phyloP scores from a whole-genome alignment of 1,140 invertebrate genomes.

The Lutraria rhynchaena region DNA sequence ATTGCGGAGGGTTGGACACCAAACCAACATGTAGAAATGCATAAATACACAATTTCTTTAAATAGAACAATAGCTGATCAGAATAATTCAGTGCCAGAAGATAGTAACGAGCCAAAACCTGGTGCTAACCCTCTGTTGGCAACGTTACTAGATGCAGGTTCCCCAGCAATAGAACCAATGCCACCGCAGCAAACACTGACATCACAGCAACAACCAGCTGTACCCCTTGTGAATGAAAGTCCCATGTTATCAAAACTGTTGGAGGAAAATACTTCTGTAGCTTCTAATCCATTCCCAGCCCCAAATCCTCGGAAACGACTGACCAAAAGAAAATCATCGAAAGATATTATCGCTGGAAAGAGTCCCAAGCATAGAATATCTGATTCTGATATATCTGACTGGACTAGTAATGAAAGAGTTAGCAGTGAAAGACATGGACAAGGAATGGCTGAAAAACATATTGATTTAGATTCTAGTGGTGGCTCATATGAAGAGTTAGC shows the following conservation, averaged over 20 bases:
- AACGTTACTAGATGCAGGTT: constrained; percentile 76
- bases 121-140: constrained; percentile 77
- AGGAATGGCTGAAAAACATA: constrained; percentile 51
- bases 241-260: constrained; percentile 82
- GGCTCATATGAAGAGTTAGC: constrained; percentile 53
- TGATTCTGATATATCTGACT: constrained; percentile 64
- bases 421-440: constrained; percentile 50
- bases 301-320: constrained; percentile 64
- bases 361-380: constrained; percentile 81
- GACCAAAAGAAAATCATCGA: constrained; percentile 65
- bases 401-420: constrained; percentile 40
- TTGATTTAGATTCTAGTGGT: constrained; percentile 58
- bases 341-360: constrained; percentile 69
- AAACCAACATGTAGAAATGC: constrained; percentile 23
- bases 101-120: constrained; percentile 64
- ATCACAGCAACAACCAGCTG: constrained; percentile 30
- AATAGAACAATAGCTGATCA: not conserved
- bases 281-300: constrained; percentile 61
- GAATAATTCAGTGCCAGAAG: constrained; percentile 21
- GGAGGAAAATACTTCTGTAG: constrained; percentile 79
- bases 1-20: constrained; percentile 11
- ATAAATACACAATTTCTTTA: constrained; percentile 40
- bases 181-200: no score
- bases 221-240: constrained; percentile 68
- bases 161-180: constrained; percentile 25